These are phyloP conservation scores for Hephaestus fuliginosus DNA, from an alignment of 2,797 vertebrate genomes.

Conservation along the genomic window DNA sequence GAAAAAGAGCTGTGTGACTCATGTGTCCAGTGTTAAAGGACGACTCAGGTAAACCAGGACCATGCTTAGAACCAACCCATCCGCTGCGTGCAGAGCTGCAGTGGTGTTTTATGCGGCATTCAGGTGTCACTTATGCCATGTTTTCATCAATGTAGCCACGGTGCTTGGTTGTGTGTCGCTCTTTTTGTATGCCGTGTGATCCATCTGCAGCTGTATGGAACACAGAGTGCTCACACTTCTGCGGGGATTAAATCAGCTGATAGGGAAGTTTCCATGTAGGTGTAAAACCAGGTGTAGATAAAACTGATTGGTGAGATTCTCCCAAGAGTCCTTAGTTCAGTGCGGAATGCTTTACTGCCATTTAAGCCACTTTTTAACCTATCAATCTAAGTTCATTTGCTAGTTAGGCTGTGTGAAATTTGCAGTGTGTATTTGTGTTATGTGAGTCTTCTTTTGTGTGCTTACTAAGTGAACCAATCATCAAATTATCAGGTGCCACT, in stretches of 20 bases:
- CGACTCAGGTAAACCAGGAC: background rate
- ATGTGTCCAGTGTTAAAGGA: too few relatives aligned
- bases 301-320: background rate
- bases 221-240: constrained; percentile 1
- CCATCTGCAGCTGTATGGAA: constrained; percentile 5
- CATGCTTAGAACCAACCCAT: background rate
- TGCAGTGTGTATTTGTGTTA: background rate
- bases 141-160: constrained; percentile 14
- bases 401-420: background rate
- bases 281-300: constrained; percentile 14
- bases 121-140: constrained; percentile 4
- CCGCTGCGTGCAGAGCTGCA: background rate
- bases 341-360: background rate
- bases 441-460: background rate
- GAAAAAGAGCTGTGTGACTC: too few relatives aligned
- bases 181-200: constrained; percentile 1
- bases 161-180: background rate
- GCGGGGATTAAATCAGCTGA: constrained; percentile 20
- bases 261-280: constrained; percentile 10
- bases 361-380: background rate
- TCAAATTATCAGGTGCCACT: background rate
- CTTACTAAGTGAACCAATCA: background rate
- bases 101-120: background rate
- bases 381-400: background rate
- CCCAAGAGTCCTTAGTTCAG: background rate